A percentile compares a stretch with the other conserved stretches of the same genome.
phyloP scores from a whole-genome alignment of 2,888 invertebrate genomes.

The Phasia obesa region DNA sequence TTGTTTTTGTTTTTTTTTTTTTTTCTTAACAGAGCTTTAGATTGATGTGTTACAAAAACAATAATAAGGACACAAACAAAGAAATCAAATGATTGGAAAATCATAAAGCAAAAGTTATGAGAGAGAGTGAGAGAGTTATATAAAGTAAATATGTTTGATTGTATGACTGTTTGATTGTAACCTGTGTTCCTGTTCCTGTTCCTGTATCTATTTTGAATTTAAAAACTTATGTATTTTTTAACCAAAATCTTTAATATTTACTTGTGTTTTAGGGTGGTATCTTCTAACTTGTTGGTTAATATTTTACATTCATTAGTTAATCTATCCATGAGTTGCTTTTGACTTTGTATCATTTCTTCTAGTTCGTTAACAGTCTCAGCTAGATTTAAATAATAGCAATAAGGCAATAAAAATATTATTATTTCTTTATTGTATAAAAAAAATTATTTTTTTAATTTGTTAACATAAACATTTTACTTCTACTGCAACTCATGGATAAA shows the following conservation, averaged over 20 bases:
- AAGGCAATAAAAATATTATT: neutral
- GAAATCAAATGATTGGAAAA: slow-evolving; percentile 16
- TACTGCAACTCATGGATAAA: slow-evolving; percentile 86
- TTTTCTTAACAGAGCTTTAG: neutral
- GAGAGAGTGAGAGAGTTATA: slow-evolving; percentile 4
- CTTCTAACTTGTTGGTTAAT: slow-evolving; percentile 94
- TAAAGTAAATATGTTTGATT: slow-evolving; percentile 28
- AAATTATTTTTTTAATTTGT: neutral
- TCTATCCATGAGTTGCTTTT: slow-evolving; percentile 96
- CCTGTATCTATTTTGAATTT: no score
- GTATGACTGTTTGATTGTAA: slow-evolving; percentile 26
- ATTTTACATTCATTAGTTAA: slow-evolving; percentile 94
- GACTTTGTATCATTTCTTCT: slow-evolving; percentile 94
- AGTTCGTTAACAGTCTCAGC: slow-evolving; percentile 94
- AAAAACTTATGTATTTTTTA: no score
- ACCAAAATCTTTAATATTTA: slow-evolving; percentile 80
- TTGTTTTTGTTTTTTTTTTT: slow-evolving; percentile 22
- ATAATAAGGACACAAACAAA: slow-evolving; percentile 15
- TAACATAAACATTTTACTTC: slow-evolving; percentile 24
- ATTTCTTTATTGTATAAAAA: no score
- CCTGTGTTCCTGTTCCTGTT: slow-evolving; percentile 53
- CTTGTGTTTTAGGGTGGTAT: slow-evolving; percentile 94
- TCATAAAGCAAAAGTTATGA: neutral
- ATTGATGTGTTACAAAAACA: slow-evolving; percentile 12
- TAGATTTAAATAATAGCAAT: slow-evolving; percentile 84